Evolutionary conservation across 2,113 vertebrate species (phyloP), one percentile per base, ranked within the genome.

Genomic region (Nothobranchius kuhntae): DNA sequence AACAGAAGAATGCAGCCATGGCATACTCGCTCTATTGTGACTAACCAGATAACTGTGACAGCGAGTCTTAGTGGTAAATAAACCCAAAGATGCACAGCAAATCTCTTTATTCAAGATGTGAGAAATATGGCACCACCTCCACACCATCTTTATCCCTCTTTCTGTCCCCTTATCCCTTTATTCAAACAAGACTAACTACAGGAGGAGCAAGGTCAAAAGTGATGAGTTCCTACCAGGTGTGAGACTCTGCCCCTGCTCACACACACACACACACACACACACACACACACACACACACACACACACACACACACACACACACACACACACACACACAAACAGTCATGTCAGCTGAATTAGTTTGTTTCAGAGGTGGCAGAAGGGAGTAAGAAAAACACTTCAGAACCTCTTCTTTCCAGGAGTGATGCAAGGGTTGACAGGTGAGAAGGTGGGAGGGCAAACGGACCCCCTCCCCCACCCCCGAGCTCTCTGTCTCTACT

Each of bases 341-440:
- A 73, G 73, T 54, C 65, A 67, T 80, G 85, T 78, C 80, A 80
- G 81, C 30, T 53, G 79, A 61, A 86, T 87, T 87, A 86, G 77
- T 55, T 63, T 83, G 78, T 87, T 85, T 87, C 73, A 68, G 53
- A 73, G 63, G 61, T 73, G 71, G 61, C 65, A 67, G 73, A 66
- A 75, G 60, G 65, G 77, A 63, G 82, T 65, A 72, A 80, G 77
- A 67, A 73, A 78, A 84, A 81, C 85, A 85, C 79, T 89, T 81
- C 55, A 80, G 77, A 60, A 75, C 65, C 73, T 75, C 72, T 71
- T 53, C 52, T 78, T 76, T 75, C 77, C 80, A 78, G 81, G 78
- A 83, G 65, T 35, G 62, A 78, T 73, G 78, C 13, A 44, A 63
- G 67, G 73, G 68, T 61, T 58, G 64, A 63, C 73, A 55, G 73